Percentiles rank a stretch among this genome's conserved stretches.
phyloP scores from a whole-genome alignment of 23 tunicate species.

The Clavelina lepadiformis region DNA sequence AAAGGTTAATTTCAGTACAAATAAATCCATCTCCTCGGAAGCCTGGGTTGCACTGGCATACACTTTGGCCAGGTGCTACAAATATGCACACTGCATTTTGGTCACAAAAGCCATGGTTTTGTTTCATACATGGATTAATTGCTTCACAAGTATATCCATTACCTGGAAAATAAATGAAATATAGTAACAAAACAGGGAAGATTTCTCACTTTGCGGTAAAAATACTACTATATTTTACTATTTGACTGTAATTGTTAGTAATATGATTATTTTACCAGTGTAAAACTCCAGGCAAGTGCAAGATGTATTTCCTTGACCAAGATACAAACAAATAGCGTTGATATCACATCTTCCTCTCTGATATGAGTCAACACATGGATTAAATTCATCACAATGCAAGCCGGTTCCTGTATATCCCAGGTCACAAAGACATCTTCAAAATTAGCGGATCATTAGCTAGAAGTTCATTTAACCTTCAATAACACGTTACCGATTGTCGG shows the following conservation, averaged over 20 bases:
- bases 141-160: conserved; percentile 49
- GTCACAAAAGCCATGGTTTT: conserved; percentile 18
- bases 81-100: conserved; percentile 23
- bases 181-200: not conserved
- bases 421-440: conserved; percentile 58
- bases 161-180: conserved; percentile 23
- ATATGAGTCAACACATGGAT: conserved; percentile 56
- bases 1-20: conserved; percentile 36
- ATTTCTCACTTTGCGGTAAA: not conserved
- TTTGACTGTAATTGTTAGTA: not conserved
- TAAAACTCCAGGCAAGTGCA: conserved; percentile 47
- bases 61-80: no score
- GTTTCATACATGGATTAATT: conserved; percentile 38
- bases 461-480: no score
- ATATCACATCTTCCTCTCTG: conserved; percentile 41
- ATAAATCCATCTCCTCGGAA: no score
- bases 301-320: conserved; percentile 29
- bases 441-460: no score
- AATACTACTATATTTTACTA: not conserved
- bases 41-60: no score
- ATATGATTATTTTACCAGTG: conserved; percentile 15
- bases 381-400: conserved; percentile 40
- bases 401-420: conserved; percentile 64
- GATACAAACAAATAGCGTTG: conserved; percentile 49
- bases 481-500: no score